Conservation (phyloP, 2,888 invertebrate species). For the Drosophila macrospina region DNA sequence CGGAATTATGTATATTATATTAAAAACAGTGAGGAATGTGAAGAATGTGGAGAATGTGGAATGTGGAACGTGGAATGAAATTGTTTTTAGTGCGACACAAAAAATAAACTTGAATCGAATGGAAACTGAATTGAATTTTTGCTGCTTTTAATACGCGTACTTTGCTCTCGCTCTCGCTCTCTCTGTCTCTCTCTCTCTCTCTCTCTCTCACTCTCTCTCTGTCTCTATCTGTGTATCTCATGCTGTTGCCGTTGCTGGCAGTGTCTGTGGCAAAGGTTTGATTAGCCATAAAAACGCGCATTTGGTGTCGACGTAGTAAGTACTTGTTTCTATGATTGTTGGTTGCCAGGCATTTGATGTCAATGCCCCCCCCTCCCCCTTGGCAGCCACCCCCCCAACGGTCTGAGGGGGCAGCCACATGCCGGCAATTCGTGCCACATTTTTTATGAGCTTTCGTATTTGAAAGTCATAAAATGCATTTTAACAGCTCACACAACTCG, state of each 20-base stretch:
- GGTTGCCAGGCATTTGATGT: conserved; percentile 56
- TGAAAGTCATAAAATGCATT: conserved; percentile 76
- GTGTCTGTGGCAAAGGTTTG: conserved; percentile 77
- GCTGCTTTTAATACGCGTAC: neutral
- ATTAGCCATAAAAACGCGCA: conserved; percentile 73
- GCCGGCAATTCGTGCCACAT: conserved; percentile 45
- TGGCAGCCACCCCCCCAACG: too few species aligned
- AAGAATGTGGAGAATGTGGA: too few species aligned
- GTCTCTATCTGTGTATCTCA: too few species aligned
- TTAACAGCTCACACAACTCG: conserved; percentile 56
- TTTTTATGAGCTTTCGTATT: conserved; percentile 71
- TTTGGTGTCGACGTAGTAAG: conserved; percentile 60
- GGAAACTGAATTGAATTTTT: neutral
- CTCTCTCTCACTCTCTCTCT: neutral
- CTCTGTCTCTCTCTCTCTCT: neutral
- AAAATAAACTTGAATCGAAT: neutral
- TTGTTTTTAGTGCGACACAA: neutral
- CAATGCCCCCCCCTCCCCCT: conserved; percentile 13
- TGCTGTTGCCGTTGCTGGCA: conserved; percentile 19
- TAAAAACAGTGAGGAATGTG: too few species aligned
- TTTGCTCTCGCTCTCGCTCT: neutral
- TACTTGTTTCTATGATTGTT: conserved; percentile 68
- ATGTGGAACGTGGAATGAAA: neutral
- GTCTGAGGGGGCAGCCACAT: neutral
- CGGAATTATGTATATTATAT: too few species aligned